These are phyloP conservation scores for Sebastes minor DNA, from an alignment of 2,797 vertebrate species.

Conservation along the genomic window DNA sequence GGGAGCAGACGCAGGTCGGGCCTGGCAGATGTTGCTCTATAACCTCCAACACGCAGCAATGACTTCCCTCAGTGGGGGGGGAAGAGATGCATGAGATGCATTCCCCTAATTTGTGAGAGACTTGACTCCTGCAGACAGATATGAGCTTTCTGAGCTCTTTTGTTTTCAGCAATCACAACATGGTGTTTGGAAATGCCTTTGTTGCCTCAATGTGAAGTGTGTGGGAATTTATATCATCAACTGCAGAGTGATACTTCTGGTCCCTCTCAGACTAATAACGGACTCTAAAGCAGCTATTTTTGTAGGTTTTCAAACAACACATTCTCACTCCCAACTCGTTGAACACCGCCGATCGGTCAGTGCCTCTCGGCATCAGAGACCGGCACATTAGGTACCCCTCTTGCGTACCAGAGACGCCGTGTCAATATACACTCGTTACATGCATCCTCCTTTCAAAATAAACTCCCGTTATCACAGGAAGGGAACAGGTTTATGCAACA, in stretches of 20 bases:
- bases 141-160: neutral
- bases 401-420: too few relatives aligned
- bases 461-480: too few relatives aligned
- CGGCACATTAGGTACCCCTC: too few relatives aligned
- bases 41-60: constrained; percentile 39
- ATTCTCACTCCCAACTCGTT: too few relatives aligned
- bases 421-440: too few relatives aligned
- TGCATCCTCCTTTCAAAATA: too few relatives aligned
- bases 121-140: neutral
- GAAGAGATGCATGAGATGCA: neutral
- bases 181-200: neutral
- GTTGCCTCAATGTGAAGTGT: neutral
- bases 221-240: neutral
- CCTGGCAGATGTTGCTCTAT: constrained; percentile 72
- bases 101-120: neutral
- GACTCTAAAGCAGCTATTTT: neutral
- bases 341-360: too few relatives aligned
- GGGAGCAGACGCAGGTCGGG: constrained; percentile 13
- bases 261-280: neutral
- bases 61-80: neutral
- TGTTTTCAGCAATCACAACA: neutral
- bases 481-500: too few relatives aligned
- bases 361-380: too few relatives aligned
- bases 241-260: neutral
- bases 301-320: neutral